Percentiles rank a stretch among this genome's conserved stretches.
phyloP scores from a whole-genome alignment of 2,113 vertebrate species.

The Prietella phreatophila region DNA sequence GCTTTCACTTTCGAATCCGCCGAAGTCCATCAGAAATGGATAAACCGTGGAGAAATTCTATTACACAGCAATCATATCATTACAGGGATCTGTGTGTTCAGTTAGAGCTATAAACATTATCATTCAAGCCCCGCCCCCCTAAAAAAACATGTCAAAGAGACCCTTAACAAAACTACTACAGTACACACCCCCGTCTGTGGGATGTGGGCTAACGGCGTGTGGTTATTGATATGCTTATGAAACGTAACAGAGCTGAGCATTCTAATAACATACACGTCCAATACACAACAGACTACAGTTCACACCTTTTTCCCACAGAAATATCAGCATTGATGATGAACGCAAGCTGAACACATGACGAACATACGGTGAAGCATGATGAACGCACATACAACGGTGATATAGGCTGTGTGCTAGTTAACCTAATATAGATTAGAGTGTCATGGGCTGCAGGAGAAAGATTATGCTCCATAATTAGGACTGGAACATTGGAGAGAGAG shows the following conservation, averaged over 20 bases:
- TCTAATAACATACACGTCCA: not conserved
- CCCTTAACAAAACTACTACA: not conserved
- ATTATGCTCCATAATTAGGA: constrained; percentile 61
- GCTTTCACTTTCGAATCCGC: not conserved
- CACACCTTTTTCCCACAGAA: not conserved
- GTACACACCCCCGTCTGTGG: not conserved
- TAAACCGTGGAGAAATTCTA: not conserved
- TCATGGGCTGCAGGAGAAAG: constrained; percentile 38
- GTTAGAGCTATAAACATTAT: not conserved
- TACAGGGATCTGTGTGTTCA: not conserved
- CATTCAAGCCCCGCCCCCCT: not conserved
- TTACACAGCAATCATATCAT: not conserved
- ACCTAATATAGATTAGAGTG: constrained; percentile 52
- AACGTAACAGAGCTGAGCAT: not conserved
- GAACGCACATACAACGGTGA: not conserved
- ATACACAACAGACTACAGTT: not conserved
- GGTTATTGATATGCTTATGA: not conserved
- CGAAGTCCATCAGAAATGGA: not conserved
- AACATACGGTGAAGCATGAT: not conserved
- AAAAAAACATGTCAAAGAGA: not conserved
- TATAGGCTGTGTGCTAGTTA: constrained; percentile 42
- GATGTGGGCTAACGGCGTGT: not conserved
- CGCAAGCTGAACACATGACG: too few relatives aligned
- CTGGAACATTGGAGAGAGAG: constrained; percentile 12
- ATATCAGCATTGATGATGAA: not conserved